Conservation (phyloP, 2,113 vertebrate species). For the Chloroceryle aenea region DNA sequence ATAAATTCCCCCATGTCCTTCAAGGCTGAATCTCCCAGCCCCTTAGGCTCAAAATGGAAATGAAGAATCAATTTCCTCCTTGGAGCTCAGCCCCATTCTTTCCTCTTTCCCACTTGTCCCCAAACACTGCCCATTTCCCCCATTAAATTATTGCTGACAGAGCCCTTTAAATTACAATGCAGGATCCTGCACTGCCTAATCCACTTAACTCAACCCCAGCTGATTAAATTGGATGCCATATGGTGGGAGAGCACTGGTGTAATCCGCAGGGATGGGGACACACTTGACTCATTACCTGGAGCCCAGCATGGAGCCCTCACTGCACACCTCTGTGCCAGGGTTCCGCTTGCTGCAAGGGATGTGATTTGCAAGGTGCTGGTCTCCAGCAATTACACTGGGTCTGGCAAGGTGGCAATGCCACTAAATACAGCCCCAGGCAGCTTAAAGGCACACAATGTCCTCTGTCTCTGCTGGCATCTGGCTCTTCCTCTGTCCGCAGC, state of each 20-base stretch:
- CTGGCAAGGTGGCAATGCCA: not conserved
- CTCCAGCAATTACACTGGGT: not conserved
- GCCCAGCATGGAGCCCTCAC: not conserved
- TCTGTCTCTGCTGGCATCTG: slow-evolving; percentile 5
- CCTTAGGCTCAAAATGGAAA: slow-evolving; percentile 11
- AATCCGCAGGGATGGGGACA: not conserved
- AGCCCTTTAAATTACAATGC: slow-evolving; percentile 65
- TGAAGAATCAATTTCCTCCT: not conserved
- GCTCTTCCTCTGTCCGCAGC: not conserved
- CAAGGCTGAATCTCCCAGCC: not conserved
- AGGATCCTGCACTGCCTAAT: slow-evolving; percentile 55
- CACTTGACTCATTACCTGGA: slow-evolving; percentile 45
- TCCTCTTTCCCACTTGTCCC: slow-evolving; percentile 16
- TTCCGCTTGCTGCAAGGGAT: not conserved
- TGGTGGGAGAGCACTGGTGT: slow-evolving; percentile 48
- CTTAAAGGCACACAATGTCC: slow-evolving; percentile 15
- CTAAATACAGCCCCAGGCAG: slow-evolving; percentile 8
- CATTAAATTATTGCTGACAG: slow-evolving; percentile 59
- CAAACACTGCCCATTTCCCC: slow-evolving; percentile 14
- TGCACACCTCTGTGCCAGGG: rapidly evolving
- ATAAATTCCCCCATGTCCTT: not conserved
- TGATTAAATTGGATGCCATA: slow-evolving; percentile 76
- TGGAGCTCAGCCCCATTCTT: not conserved
- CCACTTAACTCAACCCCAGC: slow-evolving; percentile 72
- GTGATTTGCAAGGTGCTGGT: not conserved